Conservation (phyloP, 2,797 vertebrate species). For the Manis pentadactyla region DNA sequence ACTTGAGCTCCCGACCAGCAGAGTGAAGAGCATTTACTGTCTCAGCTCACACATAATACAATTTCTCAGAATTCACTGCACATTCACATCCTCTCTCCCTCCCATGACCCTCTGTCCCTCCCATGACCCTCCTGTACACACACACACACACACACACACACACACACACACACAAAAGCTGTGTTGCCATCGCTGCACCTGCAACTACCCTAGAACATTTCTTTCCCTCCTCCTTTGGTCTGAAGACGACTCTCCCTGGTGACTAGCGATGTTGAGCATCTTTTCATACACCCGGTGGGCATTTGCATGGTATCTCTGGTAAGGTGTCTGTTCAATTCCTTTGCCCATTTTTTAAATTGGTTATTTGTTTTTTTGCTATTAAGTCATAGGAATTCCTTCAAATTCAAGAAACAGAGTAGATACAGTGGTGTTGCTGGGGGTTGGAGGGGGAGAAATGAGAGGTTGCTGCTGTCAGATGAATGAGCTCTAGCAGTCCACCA, state of each 20-base stretch:
- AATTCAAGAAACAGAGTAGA: neutral
- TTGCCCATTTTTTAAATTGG: neutral
- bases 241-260: neutral
- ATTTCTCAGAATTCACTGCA: neutral
- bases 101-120: neutral
- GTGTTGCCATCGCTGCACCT: neutral
- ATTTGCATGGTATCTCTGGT: neutral
- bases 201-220: neutral
- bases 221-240: neutral
- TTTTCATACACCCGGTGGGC: neutral
- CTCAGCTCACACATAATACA: too few relatives aligned
- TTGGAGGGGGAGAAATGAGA: too few relatives aligned
- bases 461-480: neutral
- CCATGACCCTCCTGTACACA: neutral
- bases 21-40: neutral
- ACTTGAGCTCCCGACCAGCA: too few relatives aligned
- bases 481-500: too few relatives aligned
- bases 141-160: neutral
- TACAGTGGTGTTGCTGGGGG: neutral
- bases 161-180: fast-evolving
- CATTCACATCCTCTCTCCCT: neutral
- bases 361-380: neutral
- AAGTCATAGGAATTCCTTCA: neutral
- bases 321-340: neutral
- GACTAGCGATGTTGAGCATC: neutral